phyloP scores from a whole-genome alignment of 2,113 vertebrate species.

The Blennius ocellaris region DNA sequence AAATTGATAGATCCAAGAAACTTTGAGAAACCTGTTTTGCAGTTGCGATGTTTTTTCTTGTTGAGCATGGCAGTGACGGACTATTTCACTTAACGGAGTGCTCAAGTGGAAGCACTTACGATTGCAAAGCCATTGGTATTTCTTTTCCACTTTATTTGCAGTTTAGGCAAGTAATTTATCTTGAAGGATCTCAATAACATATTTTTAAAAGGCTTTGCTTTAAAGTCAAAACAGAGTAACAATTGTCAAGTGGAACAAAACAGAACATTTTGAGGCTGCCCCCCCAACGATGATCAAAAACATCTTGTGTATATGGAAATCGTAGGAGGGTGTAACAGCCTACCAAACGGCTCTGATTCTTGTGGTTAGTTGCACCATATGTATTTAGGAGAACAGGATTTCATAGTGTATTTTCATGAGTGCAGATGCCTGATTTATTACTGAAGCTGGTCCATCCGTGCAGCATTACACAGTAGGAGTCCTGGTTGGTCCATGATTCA shows the following conservation, averaged over 20 bases:
- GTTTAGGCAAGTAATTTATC: neutral
- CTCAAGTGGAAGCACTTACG: neutral
- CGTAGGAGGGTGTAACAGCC: neutral
- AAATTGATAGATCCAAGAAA: too few relatives aligned
- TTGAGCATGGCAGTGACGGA: too few relatives aligned
- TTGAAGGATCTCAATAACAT: neutral
- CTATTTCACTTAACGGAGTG: neutral
- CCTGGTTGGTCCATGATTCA: neutral
- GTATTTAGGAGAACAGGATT: neutral
- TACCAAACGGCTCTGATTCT: neutral
- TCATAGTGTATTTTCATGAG: neutral
- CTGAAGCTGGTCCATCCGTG: neutral
- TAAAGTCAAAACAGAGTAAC: neutral
- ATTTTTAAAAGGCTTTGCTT: neutral
- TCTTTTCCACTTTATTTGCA: too few relatives aligned
- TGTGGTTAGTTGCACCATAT: constrained; percentile 1
- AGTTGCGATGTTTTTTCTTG: neutral
- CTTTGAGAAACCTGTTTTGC: neutral
- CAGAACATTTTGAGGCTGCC: neutral
- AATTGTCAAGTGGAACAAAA: neutral
- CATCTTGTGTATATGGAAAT: constrained; percentile 1
- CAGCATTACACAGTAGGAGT: constrained; percentile 2
- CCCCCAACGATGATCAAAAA: neutral
- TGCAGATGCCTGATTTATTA: constrained; percentile 2
- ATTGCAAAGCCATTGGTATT: neutral